phyloP scores from a whole-genome alignment of 2,797 vertebrate species.

The Falco naumanni region DNA sequence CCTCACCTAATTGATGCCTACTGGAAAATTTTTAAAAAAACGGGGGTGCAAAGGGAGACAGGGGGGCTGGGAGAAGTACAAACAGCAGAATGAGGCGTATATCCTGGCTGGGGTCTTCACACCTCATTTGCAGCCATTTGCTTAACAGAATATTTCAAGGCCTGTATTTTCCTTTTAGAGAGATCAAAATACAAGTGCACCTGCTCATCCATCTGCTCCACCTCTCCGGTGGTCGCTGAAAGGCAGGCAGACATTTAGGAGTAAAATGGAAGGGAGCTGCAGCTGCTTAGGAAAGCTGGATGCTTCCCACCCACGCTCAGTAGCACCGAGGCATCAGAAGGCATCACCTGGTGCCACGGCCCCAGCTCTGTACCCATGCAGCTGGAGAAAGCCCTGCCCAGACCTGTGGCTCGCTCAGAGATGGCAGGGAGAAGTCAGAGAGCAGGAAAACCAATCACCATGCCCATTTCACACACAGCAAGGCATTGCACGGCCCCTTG shows the following conservation, averaged over 20 bases:
- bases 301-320: accelerated
- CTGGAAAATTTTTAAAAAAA: background rate
- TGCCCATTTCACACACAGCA: background rate
- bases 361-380: accelerated
- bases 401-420: accelerated
- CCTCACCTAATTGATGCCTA: constrained; percentile 59
- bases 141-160: background rate
- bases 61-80: background rate
- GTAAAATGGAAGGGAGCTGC: background rate
- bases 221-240: background rate
- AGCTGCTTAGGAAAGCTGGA: background rate
- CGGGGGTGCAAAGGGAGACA: background rate
- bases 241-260: background rate
- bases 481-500: background rate
- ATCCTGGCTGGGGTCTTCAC: background rate
- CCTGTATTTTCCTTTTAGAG: background rate
- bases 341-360: background rate
- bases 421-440: background rate
- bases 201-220: background rate
- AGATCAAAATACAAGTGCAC: background rate
- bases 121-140: constrained; percentile 27
- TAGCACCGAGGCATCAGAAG: background rate
- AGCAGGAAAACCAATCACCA: accelerated
- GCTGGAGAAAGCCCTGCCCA: background rate
- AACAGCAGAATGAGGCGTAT: background rate